Evolutionary conservation across 2,113 vertebrate genomes (phyloP), one percentile per base, ranked within the genome.

Genomic region (Phaethornis superciliosus): DNA sequence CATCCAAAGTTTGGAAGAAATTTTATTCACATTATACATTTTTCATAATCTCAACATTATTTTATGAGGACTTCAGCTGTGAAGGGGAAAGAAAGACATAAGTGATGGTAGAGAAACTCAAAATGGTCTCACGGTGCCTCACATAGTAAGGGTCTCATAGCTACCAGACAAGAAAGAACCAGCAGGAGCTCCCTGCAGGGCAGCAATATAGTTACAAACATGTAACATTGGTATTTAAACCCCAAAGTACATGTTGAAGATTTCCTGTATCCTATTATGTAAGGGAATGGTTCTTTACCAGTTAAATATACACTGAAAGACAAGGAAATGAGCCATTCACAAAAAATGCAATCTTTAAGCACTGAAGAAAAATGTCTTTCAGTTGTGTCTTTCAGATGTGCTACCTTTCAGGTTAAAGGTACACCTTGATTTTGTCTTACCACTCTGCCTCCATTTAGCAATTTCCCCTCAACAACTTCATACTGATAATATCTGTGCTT

Each of bases 381-480:
- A 81, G 37, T 24, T 68, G 22, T 37, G 42, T 33, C 33, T 77
- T 79, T 83, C 40, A 28, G 62, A 16, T 35, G 9, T 18, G 14
- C 28, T 80, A 24, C 12, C 62, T 52, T 93, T 59, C 58, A 72
- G 51, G 47, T 59, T 23, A 79, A 64, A 95, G n/a, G 30, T 27
- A 56, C 13, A 49, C n/a, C 67, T 77, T 67, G 80, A 91, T 65
- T 91, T 92, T 56, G 17, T 42, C 30, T 67, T 63, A 88, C 74
- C 52, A n/a, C 23, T 94, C 84, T 21, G 15, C 11, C 76, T 44
- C 46, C n/a, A 60, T 40, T 89, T 70, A 91, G 55, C 60, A 62
- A 64, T 35, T 62, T 64, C 49, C 46, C 16, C 9, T 58, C 23
- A 60, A 30, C 10, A 91, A 37, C 51, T 75, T 72, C 16, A 42